Evolutionary conservation across 1,140 invertebrate species (phyloP).

Genomic region (Ganaspis sp.): DNA sequence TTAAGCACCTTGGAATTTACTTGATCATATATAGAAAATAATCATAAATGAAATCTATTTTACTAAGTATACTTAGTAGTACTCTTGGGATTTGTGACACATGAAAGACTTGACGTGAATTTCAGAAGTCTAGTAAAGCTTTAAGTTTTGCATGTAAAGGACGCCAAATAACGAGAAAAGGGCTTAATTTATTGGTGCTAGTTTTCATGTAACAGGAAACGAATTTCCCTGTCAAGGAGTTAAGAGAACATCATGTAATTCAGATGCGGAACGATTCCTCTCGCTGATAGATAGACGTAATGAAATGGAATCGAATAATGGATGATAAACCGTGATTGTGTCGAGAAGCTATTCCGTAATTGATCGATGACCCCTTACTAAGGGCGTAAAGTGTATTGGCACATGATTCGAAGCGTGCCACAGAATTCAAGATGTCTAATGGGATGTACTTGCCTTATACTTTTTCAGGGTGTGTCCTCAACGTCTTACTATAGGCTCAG

Average conservation of each 20-base stretch:
- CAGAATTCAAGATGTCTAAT: constrained; percentile 15
- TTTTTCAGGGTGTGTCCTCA: neutral
- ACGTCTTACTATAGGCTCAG: constrained; percentile 6
- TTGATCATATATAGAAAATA: too few relatives aligned
- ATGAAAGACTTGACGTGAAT: too few relatives aligned
- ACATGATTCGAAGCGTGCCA: constrained; percentile 27
- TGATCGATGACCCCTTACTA: constrained; percentile 19
- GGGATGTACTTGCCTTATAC: constrained; percentile 17
- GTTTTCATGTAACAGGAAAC: constrained; percentile 20
- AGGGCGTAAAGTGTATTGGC: constrained; percentile 28
- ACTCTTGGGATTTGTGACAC: too few relatives aligned
- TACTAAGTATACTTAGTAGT: too few relatives aligned
- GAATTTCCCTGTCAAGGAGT: constrained; percentile 9
- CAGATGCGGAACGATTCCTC: constrained; percentile 14
- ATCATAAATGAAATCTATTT: too few relatives aligned
- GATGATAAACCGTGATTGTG: constrained; percentile 28
- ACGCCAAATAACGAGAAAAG: neutral
- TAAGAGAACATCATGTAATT: constrained; percentile 27
- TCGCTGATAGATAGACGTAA: neutral
- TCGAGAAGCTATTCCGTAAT: constrained; percentile 14
- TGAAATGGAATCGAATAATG: constrained; percentile 30
- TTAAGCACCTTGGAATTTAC: too few relatives aligned
- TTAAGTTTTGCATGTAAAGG: neutral
- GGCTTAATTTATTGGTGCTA: neutral
- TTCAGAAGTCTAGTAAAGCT: neutral